Conservation (phyloP, 2,113 vertebrate species). For the Amblyopsis rosae region DNA sequence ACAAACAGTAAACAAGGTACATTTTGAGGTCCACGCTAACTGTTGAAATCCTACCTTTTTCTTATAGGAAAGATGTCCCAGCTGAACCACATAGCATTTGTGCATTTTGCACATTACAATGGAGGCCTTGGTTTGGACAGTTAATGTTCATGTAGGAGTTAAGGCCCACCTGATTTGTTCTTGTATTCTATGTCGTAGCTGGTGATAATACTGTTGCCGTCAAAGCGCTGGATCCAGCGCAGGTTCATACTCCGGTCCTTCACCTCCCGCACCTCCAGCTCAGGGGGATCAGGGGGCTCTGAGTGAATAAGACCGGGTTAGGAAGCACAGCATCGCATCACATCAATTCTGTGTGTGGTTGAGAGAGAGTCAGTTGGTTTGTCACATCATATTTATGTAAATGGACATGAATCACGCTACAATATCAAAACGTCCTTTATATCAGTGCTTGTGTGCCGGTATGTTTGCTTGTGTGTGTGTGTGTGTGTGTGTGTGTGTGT, state of each 20-base stretch:
- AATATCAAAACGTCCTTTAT: not conserved
- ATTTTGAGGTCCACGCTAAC: too few species aligned
- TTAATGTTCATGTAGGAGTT: not conserved
- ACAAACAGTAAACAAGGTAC: too few species aligned
- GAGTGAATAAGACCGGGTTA: slow-evolving; percentile 16
- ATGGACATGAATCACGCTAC: too few species aligned
- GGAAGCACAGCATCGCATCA: too few species aligned
- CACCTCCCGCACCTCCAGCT: slow-evolving; percentile 95
- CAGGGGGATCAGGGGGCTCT: slow-evolving; percentile 96
- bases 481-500: not conserved
- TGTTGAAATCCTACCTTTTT: too few species aligned
- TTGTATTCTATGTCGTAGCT: slow-evolving; percentile 99
- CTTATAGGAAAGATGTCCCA: too few species aligned
- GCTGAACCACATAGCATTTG: not conserved
- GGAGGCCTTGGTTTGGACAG: not conserved
- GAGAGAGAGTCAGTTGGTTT: not conserved
- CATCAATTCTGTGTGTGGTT: not conserved
- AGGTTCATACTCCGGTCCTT: slow-evolving; percentile 98
- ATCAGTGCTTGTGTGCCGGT: not conserved
- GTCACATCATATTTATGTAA: too few species aligned
- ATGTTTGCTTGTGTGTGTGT: not conserved
- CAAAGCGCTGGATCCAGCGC: slow-evolving; percentile 96
- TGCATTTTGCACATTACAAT: not conserved
- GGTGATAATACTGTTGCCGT: slow-evolving; percentile 97
- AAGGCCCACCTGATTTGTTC: slow-evolving; percentile 90